phyloP scores from a whole-genome alignment of 2,888 invertebrate species.

The Mythimna pallens region DNA sequence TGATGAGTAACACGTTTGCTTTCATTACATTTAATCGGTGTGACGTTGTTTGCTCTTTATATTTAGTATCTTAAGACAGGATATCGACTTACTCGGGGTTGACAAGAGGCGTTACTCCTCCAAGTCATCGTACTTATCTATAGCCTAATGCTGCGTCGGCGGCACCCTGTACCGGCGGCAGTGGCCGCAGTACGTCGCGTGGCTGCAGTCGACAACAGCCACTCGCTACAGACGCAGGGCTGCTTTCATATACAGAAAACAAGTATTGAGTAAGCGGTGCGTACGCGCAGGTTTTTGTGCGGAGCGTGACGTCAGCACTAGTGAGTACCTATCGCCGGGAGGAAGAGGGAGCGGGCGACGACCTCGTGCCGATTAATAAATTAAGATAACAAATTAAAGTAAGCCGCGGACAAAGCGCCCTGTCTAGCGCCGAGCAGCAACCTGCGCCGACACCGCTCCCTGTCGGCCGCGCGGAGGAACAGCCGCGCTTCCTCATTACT shows the following conservation, averaged over 20 bases:
- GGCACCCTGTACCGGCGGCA: neutral
- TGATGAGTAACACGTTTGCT: neutral
- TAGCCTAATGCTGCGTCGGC: neutral
- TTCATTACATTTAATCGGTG: neutral
- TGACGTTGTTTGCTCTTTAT: neutral
- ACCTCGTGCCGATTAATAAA: constrained; percentile 77
- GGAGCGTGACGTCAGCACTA: constrained; percentile 53
- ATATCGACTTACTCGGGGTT: neutral
- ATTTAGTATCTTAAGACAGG: neutral
- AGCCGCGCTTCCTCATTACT: too few species aligned
- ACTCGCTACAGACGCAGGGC: neutral
- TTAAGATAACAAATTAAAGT: constrained; percentile 83
- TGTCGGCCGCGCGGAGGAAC: neutral
- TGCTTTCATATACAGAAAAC: constrained; percentile 40
- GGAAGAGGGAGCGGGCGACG: constrained; percentile 43
- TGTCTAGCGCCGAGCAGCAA: constrained; percentile 61
- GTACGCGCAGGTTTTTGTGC: constrained; percentile 47
- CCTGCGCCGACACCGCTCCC: constrained; percentile 2
- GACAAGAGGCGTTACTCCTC: neutral
- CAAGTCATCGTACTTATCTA: neutral
- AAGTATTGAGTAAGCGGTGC: constrained; percentile 42
- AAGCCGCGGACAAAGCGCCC: constrained; percentile 73
- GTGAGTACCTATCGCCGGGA: constrained; percentile 20
- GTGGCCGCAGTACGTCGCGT: neutral
- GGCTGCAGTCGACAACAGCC: neutral